Percentiles rank a stretch among this genome's conserved stretches.
These are phyloP conservation scores for Salvelinus sp. DNA, from an alignment of 2,113 vertebrate species.

Conservation along the genomic window DNA sequence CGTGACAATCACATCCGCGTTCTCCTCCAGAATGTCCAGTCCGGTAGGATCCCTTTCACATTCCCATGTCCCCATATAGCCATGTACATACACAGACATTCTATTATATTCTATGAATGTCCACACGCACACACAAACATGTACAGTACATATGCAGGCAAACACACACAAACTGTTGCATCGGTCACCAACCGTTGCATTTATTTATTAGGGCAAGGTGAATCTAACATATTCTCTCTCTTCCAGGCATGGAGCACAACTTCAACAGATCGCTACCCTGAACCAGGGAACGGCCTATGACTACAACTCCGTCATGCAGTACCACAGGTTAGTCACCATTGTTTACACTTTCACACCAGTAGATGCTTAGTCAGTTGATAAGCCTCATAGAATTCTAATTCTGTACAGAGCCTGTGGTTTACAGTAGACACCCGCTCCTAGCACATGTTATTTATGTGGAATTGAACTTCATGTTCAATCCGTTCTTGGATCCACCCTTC, in stretches of 20 bases:
- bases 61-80: background rate
- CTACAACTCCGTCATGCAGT: conserved; percentile 73
- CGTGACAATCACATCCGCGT: conserved; percentile 66
- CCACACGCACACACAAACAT: background rate
- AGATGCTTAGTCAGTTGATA: too few species aligned
- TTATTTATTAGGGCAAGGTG: too few species aligned
- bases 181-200: too few species aligned
- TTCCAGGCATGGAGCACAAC: conserved; percentile 57
- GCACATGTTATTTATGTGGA: too few species aligned
- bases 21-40: conserved; percentile 65
- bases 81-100: background rate
- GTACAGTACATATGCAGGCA: background rate
- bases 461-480: too few species aligned
- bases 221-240: background rate
- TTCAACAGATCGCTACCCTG: conserved; percentile 62
- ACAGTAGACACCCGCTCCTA: too few species aligned
- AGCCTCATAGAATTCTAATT: too few species aligned
- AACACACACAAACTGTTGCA: too few species aligned
- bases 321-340: conserved; percentile 53
- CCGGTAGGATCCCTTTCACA: conserved; percentile 28
- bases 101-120: background rate
- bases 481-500: too few species aligned
- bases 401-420: too few species aligned
- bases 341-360: background rate
- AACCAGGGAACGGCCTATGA: conserved; percentile 66